Evolutionary conservation across 92 coral and sea anemone species (phyloP), one percentile per base, ranked within the genome.

Genomic region (Parazoanthus darwini): DNA sequence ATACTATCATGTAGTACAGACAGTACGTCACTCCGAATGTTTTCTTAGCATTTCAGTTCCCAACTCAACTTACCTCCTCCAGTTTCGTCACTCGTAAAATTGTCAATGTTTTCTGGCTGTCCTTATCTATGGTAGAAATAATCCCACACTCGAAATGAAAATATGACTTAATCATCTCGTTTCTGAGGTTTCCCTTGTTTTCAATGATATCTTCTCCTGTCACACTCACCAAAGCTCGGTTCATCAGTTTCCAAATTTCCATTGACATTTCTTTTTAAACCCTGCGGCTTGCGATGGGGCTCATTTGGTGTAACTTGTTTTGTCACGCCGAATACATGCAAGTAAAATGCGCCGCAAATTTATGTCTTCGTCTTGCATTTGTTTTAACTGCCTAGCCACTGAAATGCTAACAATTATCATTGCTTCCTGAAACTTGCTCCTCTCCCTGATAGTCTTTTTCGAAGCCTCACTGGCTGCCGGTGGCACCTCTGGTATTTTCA

Each of bases 201-300:
- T 68, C 84, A 15, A 79, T 8, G n/a, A 79, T 15, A 23, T 79
- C 84, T 59, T 13, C 8, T 7, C 84, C 83, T 23, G 84, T 79
- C 14, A 79, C 83, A 3, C 33, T 59, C n/a, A 46, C 65, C 18
- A 79, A 29, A 13, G 84, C 56, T 6, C 84, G 56, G 23, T 79
- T 79, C 6, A 79, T 68, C 33, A 46, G 29, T 59, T 65, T 79
- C 84, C 84, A 79, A 46, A 38, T 51, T 29, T 79, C 84, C 67
- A 26, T 5, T 79, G 84, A 3, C 84, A 79, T 79, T 79, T 79
- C 84, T 79, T 79, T 79, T 79, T 79, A 46, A 54, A 54, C 15
- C 59, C 59, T 11, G 18, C 59, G 3, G 51, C 51, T 46, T 46
- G 51, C 8, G 51, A 46, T 6, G 51, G 51, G 9, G 18, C 11